Conservation (phyloP, 2,888 invertebrate species). For the Ochropleura plecta region DNA sequence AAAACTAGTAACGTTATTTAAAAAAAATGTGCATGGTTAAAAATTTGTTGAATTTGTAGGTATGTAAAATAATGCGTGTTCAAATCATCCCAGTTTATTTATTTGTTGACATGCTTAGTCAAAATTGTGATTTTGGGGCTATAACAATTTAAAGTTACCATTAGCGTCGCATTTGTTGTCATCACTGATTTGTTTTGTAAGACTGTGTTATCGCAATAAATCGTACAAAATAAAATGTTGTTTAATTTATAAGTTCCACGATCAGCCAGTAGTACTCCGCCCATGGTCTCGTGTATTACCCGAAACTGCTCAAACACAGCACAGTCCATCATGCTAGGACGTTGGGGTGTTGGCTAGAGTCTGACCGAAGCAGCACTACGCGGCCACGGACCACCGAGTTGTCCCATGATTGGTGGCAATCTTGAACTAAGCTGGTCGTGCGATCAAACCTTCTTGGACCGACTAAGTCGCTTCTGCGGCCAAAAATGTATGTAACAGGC, state of each 20-base stretch:
- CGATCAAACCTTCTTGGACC: no score
- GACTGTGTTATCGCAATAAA: conserved; percentile 90
- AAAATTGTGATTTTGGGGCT: conserved; percentile 84
- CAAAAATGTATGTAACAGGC: no score
- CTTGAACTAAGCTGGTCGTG: no score
- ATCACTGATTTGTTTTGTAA: conserved; percentile 86
- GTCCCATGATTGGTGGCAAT: no score
- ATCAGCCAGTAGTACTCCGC: neutral
- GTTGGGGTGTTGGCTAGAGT: no score
- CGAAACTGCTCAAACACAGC: no score
- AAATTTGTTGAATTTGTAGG: conserved; percentile 26
- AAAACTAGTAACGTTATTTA: conserved; percentile 15
- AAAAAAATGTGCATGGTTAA: conserved; percentile 14
- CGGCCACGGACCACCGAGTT: no score
- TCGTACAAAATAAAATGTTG: conserved; percentile 79
- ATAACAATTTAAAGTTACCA: conserved; percentile 87
- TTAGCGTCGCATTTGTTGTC: conserved; percentile 85
- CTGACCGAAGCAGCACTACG: no score
- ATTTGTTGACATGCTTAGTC: conserved; percentile 75
- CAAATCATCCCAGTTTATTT: conserved; percentile 58
- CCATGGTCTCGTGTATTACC: no score
- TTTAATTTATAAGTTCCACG: neutral
- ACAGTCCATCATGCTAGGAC: no score
- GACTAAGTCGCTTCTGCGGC: no score
- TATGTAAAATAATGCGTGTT: conserved; percentile 56